Percentiles rank a stretch among this genome's conserved stretches.
These are phyloP conservation scores for Chelonus formosanus DNA, from an alignment of 2,888 invertebrate species.

Conservation along the genomic window DNA sequence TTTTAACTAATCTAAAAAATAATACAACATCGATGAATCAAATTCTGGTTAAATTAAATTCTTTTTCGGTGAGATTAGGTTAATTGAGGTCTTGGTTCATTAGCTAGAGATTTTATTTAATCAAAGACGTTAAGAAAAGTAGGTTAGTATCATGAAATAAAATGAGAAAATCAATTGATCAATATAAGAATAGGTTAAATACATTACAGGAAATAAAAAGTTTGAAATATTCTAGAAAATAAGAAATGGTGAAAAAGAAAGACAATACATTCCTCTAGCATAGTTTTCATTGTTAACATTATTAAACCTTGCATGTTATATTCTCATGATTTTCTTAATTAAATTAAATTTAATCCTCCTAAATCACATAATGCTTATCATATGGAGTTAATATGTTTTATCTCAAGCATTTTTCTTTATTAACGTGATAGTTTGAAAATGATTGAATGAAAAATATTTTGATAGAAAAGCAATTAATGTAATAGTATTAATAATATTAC, in stretches of 20 bases:
- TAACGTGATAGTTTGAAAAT: too few relatives aligned
- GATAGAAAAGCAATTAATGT: too few relatives aligned
- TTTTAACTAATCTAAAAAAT: too few relatives aligned
- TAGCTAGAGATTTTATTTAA: conserved; percentile 2
- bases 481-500: too few relatives aligned
- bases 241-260: neutral
- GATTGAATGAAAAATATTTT: too few relatives aligned
- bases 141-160: conserved; percentile 7
- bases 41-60: too few relatives aligned
- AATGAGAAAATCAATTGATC: conserved; percentile 11
- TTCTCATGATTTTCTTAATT: conserved; percentile 17
- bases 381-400: too few relatives aligned
- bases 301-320: conserved; percentile 13
- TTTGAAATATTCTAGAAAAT: conserved; percentile 18
- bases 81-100: neutral
- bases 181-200: conserved; percentile 6
- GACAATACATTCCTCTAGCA: conserved; percentile 20
- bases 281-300: conserved; percentile 26
- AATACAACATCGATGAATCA: too few relatives aligned
- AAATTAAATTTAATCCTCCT: too few relatives aligned
- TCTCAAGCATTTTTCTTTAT: too few relatives aligned
- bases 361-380: too few relatives aligned
- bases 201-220: conserved; percentile 28
- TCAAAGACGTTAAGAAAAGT: conserved; percentile 1
- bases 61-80: too few relatives aligned